Percentiles rank a stretch among this genome's conserved stretches.
These are phyloP conservation scores for Atta cephalotes DNA, from an alignment of 1,140 invertebrate species.

Conservation along the genomic window DNA sequence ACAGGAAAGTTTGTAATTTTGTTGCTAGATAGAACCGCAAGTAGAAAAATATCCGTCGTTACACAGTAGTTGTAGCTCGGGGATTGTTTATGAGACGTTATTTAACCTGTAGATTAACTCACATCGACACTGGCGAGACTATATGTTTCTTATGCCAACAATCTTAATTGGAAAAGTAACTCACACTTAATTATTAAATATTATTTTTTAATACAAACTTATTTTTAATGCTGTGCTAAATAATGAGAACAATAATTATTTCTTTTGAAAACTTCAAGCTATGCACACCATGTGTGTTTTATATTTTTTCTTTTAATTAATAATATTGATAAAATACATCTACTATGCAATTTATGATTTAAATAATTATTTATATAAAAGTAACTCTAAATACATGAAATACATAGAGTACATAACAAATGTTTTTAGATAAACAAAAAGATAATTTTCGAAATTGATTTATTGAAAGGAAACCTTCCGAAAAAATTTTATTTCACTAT, in stretches of 20 bases:
- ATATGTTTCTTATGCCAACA: neutral
- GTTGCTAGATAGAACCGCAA: slow-evolving; percentile 12
- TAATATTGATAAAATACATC: neutral
- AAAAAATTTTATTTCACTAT: neutral
- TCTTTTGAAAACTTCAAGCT: neutral
- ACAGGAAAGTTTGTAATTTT: slow-evolving; percentile 31
- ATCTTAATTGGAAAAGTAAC: slow-evolving; percentile 34
- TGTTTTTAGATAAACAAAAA: neutral
- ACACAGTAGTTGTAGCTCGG: slow-evolving; percentile 20
- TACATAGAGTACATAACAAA: neutral
- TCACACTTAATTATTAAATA: slow-evolving; percentile 6
- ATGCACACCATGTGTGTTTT: neutral
- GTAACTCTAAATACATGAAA: neutral
- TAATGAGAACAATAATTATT: neutral
- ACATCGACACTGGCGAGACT: neutral
- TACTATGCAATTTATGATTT: too few species aligned
- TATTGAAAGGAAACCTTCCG: neutral
- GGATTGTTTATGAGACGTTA: slow-evolving; percentile 38
- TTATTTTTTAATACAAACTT: neutral
- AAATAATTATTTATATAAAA: slow-evolving; percentile 20
- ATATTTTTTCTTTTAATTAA: neutral
- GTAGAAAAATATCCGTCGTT: slow-evolving; percentile 42
- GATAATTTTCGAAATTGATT: neutral
- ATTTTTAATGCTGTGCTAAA: neutral
- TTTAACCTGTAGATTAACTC: slow-evolving; percentile 47